phyloP scores from a whole-genome alignment of 2,797 vertebrate genomes.

The Sebastes ruberrimus region DNA sequence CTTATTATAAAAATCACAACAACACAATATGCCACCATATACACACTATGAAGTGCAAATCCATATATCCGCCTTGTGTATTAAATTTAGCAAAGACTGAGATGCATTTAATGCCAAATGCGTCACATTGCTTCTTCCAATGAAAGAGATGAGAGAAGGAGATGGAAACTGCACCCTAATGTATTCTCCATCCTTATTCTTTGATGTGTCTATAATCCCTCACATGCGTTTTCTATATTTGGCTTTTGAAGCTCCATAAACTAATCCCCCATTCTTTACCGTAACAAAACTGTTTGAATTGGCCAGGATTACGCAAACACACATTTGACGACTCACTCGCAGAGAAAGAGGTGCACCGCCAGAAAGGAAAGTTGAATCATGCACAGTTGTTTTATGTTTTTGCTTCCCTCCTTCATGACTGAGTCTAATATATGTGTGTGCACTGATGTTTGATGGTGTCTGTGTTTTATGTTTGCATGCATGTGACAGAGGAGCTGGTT shows the following conservation, averaged over 20 bases:
- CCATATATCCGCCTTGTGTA: not conserved
- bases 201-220: constrained; percentile 79
- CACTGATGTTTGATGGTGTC: constrained; percentile 13
- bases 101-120: not conserved
- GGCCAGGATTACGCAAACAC: constrained; percentile 58
- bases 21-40: not conserved
- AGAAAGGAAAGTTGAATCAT: constrained; percentile 15
- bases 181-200: constrained; percentile 65
- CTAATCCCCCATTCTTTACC: constrained; percentile 68
- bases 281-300: constrained; percentile 68
- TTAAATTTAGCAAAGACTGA: not conserved
- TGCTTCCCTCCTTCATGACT: not conserved
- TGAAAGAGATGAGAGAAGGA: not conserved
- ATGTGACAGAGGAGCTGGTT: constrained; percentile 30
- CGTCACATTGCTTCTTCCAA: not conserved
- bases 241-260: constrained; percentile 71
- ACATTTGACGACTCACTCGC: constrained; percentile 46
- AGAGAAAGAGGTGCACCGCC: constrained; percentile 5
- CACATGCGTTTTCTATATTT: constrained; percentile 72
- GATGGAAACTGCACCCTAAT: constrained; percentile 36
- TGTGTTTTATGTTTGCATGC: constrained; percentile 18
- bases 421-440: not conserved
- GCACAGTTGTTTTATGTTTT: not conserved
- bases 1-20: not conserved
- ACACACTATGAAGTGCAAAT: not conserved